Conservation (phyloP, 2,888 invertebrate species). For the Gerris lacustris region DNA sequence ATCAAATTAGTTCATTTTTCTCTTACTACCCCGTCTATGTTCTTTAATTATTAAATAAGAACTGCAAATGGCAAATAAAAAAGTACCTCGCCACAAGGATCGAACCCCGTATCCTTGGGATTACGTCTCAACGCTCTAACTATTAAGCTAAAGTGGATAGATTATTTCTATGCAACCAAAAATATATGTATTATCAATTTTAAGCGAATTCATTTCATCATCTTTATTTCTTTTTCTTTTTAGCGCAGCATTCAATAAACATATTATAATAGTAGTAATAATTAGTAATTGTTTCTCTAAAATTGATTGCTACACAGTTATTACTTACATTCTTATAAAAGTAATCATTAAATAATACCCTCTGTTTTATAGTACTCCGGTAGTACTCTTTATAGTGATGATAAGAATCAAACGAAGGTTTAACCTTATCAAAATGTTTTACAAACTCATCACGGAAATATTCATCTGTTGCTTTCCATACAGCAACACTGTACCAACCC, state of each 20-base stretch:
- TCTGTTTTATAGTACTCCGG: background rate
- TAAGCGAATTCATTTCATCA: too few relatives aligned
- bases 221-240: background rate
- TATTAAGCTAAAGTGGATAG: too few relatives aligned
- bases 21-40: too few relatives aligned
- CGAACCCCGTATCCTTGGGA: too few relatives aligned
- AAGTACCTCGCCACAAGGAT: too few relatives aligned
- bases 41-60: too few relatives aligned
- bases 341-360: background rate
- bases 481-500: conserved; percentile 55
- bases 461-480: conserved; percentile 59
- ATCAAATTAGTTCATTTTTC: too few relatives aligned
- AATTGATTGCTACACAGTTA: background rate
- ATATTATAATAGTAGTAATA: background rate
- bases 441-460: conserved; percentile 62
- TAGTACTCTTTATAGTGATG: background rate
- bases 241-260: background rate
- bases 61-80: too few relatives aligned
- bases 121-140: too few relatives aligned
- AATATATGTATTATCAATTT: too few relatives aligned
- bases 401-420: background rate
- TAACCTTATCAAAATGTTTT: conserved; percentile 40
- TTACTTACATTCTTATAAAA: background rate
- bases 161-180: too few relatives aligned
- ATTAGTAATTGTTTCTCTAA: background rate